Base-by-base conservation (phyloP, 2,797 vertebrate species). In the Merluccius polli region DNA sequence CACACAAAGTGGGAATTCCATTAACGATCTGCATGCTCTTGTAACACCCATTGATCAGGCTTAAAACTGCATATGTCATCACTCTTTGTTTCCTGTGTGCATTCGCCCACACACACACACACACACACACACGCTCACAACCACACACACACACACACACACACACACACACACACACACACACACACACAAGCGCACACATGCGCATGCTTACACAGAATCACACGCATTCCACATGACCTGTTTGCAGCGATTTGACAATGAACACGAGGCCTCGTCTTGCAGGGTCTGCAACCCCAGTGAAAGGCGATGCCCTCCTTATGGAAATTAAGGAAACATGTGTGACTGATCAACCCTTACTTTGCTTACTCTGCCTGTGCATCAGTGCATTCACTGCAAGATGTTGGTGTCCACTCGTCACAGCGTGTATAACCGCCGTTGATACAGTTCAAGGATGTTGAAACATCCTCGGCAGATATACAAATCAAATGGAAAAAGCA, bases 1-100 rank as follows among this genome's bases (percentile, higher is more conserved):
- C 59, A 0, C 59, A 9, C 8, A 65, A 11, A 65, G 59, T 65
- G 24, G 59, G 59, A 65, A 65, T 65, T 27, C 59, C 59, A 27
- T 44, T 11, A 44, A 63, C 68, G 38, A 76, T 77, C 6, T 78
- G 68, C 76, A 29, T 35, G 36, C n/a, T 81, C 12, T 72, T 75
- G 70, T 75, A 67, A 30, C 27, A 68, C 27, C 33, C 74, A 67
- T 41, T 85, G 75, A 85, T 81, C 13, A 7, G 76, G 81, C 72
- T 86, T 84, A 80, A 38, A 82, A 76, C 48, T 82, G 76, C 74
- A 78, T 32, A 83, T 4, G 35, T 83, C 86, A 83, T 85, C 75
- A 72, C 29, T 59, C 48, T 80, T 31, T 75, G 59, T 76, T 77
- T 16, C 21, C 9, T 16, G 21, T 33, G 72, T 12, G 18, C 18